These are phyloP conservation scores for Parotia lawesii DNA, from an alignment of 2,113 vertebrate genomes.

Conservation along the genomic window DNA sequence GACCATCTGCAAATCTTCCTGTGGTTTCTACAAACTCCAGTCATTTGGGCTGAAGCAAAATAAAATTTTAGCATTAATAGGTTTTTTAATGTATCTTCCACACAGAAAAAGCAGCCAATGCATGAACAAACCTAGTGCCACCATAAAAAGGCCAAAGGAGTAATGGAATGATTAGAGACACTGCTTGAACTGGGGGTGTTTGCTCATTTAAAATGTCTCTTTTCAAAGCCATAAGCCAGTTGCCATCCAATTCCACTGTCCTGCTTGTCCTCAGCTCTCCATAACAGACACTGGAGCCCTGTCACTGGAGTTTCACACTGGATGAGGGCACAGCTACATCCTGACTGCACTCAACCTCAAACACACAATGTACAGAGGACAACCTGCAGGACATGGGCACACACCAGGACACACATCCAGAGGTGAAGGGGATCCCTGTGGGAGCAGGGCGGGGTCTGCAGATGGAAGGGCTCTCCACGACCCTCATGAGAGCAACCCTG, in stretches of 20 bases:
- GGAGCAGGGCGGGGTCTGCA: not conserved
- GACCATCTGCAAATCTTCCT: not conserved
- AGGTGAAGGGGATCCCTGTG: too few relatives aligned
- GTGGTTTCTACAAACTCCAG: not conserved
- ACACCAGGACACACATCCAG: accelerated
- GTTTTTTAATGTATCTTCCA: not conserved
- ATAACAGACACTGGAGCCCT: accelerated
- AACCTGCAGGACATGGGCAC: accelerated
- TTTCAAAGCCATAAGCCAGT: not conserved
- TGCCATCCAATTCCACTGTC: not conserved
- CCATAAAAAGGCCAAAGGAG: not conserved
- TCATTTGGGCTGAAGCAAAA: not conserved
- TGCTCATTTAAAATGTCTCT: not conserved
- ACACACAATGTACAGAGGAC: accelerated
- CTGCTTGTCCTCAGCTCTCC: not conserved
- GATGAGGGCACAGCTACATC: not conserved
- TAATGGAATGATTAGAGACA: not conserved
- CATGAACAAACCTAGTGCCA: not conserved
- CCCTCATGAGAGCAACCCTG: too few relatives aligned
- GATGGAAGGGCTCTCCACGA: not conserved
- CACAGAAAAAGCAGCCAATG: not conserved
- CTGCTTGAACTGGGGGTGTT: not conserved
- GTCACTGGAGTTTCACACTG: accelerated
- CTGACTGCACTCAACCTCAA: not conserved
- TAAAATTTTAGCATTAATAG: accelerated